Base-by-base conservation (phyloP, 2,113 vertebrate genomes). In the Leptocoma aspasia region DNA sequence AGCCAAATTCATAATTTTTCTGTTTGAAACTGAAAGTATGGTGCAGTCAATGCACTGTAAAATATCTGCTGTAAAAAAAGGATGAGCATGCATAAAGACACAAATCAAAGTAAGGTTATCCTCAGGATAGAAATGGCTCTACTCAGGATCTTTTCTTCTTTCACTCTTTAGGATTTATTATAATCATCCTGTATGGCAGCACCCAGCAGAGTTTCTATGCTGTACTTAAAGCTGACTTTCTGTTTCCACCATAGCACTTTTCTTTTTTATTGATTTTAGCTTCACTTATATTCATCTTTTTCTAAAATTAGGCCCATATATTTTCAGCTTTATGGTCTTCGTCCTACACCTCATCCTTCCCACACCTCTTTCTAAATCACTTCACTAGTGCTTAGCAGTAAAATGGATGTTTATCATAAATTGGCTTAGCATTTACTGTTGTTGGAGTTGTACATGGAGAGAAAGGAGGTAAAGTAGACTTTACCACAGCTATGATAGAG, bases 131-230 rank as follows among this genome's bases (percentile, higher is more conserved):
- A 96, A 96, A 92, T 84, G 57, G 53, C 41, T 90, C 61, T 81
- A 80, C 89, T 95, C 90, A 49, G 84, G 45, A 89, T 92, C 57
- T 96, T 90, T 92, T 93, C 77, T 94, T 71, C 77, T 79, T 93
- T 97, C 52, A 86, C 63, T 88, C 39, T 70, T 63, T 9, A 15
- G 42, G 69, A 97, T 97, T 97, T 97, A 96, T 97, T 94, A 83
- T 82, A 59, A 92, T 57, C 75, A 76, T 93, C 78, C 70, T 93
- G 54, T 93, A 52, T 84, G 91, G 60, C 82, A 94, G 86, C 45
- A 95, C n/a, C 89, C 77, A 89, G 49, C 70, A 80, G 78, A 91
- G 53, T 56, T 85, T 81, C 83, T 82, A 4, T 61, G 50, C 44
- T 95, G 61, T 91, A 79, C 56, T 92, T 96, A 81, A 86, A 89